Percentiles rank a stretch among this genome's conserved stretches.
Conservation (phyloP, 2,888 invertebrate species). For the Diaprepes abbreviatus region DNA sequence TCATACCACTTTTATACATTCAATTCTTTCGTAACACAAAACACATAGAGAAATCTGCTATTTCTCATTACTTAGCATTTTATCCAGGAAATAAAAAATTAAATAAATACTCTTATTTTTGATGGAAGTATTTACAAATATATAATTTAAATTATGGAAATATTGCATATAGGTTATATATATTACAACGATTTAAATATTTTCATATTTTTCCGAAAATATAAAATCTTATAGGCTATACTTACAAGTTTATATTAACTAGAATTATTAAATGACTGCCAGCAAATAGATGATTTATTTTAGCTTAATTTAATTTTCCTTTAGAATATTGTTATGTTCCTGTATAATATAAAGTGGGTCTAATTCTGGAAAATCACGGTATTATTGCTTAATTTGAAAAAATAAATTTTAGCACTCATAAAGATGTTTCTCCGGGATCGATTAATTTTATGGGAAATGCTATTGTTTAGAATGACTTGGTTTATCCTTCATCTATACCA, state of each 20-base stretch:
- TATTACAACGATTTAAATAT: conserved; percentile 63
- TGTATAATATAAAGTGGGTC: too few relatives aligned
- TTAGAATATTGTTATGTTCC: too few relatives aligned
- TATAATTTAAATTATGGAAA: conserved; percentile 60
- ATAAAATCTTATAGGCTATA: conserved; percentile 58
- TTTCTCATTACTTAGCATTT: conserved; percentile 50
- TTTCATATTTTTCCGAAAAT: conserved; percentile 63
- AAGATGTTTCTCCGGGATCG: too few relatives aligned
- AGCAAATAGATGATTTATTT: too few relatives aligned
- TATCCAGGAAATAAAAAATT: conserved; percentile 58
- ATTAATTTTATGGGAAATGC: too few relatives aligned
- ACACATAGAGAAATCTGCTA: conserved; percentile 58
- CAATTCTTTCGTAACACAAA: conserved; percentile 55
- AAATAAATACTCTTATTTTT: conserved; percentile 53
- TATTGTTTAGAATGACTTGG: too few relatives aligned
- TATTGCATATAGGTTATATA: conserved; percentile 60
- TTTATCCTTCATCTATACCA: too few relatives aligned
- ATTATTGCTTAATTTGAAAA: too few relatives aligned
- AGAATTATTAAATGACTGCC: conserved; percentile 45
- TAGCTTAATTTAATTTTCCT: too few relatives aligned
- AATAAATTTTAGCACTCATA: too few relatives aligned
- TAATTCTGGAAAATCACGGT: too few relatives aligned
- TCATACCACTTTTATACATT: conserved; percentile 14
- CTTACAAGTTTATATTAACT: neutral
- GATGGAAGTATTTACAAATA: conserved; percentile 59